Percentiles rank a stretch among this genome's conserved stretches.
Conservation (phyloP, 2,888 invertebrate species). For the Cryptophagus acutangulus region DNA sequence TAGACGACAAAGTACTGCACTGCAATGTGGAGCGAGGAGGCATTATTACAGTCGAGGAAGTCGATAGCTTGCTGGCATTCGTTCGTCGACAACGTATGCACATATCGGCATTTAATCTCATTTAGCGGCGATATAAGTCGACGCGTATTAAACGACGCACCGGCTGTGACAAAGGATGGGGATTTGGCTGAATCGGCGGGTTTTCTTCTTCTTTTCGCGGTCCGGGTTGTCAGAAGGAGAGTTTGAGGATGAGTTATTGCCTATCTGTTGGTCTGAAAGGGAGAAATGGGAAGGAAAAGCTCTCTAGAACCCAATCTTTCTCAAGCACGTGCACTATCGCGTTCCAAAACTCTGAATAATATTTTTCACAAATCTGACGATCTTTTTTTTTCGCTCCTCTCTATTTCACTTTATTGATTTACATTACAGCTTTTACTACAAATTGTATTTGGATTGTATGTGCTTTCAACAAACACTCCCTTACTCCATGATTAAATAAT, state of each 20-base stretch:
- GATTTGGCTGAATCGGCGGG: constrained; percentile 51
- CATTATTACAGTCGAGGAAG: constrained; percentile 45
- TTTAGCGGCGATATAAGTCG: constrained; percentile 29
- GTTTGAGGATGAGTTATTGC: constrained; percentile 45
- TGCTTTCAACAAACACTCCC: no score
- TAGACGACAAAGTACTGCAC: constrained; percentile 3
- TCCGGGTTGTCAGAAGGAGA: constrained; percentile 20
- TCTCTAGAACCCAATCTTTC: constrained; percentile 36
- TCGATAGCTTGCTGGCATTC: constrained; percentile 44
- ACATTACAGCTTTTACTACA: no score
- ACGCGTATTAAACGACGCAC: constrained; percentile 47
- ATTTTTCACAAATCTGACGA: no score
- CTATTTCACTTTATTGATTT: no score
- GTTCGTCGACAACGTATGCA: constrained; percentile 28
- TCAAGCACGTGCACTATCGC: constrained; percentile 33
- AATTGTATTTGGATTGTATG: no score
- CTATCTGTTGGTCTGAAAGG: constrained; percentile 45
- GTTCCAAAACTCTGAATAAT: no score
- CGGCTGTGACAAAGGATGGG: constrained; percentile 52
- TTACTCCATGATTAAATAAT: no score
- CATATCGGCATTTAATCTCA: constrained; percentile 36
- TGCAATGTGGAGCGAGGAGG: constrained; percentile 25
- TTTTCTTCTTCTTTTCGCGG: constrained; percentile 47
- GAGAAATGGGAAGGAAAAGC: constrained; percentile 45
- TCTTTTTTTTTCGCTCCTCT: no score